Conservation (phyloP, 53 echinoderm and acorn worm species). For the Astropecten irregularis region DNA sequence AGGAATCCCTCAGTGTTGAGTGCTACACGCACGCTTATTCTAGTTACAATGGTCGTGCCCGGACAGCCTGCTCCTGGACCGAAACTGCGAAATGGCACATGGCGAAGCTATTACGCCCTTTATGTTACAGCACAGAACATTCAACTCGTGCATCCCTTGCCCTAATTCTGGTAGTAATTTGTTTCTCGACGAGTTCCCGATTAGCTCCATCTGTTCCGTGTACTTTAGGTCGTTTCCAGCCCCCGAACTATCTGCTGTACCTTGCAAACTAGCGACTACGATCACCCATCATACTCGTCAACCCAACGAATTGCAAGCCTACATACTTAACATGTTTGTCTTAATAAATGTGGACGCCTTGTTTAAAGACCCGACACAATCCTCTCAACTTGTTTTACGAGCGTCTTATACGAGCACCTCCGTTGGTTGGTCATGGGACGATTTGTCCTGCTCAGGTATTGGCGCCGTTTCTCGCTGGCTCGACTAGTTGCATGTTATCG, state of each 20-base stretch:
- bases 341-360: slow-evolving; percentile 18
- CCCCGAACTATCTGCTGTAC: slow-evolving; percentile 1
- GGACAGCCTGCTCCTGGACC: too few species aligned
- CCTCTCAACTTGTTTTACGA: neutral
- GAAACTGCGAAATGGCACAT: neutral
- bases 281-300: slow-evolving; percentile 29
- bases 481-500: neutral
- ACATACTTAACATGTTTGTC: slow-evolving; percentile 37
- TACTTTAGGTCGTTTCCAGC: neutral
- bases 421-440: neutral
- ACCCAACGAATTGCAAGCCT: slow-evolving; percentile 27
- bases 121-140: neutral
- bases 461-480: neutral
- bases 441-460: neutral
- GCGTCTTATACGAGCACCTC: neutral
- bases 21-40: too few species aligned
- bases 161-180: too few species aligned
- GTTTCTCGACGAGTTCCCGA: too few species aligned
- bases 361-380: neutral
- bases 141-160: neutral
- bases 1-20: too few species aligned
- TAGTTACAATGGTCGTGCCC: too few species aligned
- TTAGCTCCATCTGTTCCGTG: neutral
- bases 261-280: slow-evolving; percentile 35
- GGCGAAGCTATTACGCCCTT: neutral